Evolutionary conservation across 2,888 invertebrate species (phyloP).

Genomic region (Lordiphosa andalusiaca): DNA sequence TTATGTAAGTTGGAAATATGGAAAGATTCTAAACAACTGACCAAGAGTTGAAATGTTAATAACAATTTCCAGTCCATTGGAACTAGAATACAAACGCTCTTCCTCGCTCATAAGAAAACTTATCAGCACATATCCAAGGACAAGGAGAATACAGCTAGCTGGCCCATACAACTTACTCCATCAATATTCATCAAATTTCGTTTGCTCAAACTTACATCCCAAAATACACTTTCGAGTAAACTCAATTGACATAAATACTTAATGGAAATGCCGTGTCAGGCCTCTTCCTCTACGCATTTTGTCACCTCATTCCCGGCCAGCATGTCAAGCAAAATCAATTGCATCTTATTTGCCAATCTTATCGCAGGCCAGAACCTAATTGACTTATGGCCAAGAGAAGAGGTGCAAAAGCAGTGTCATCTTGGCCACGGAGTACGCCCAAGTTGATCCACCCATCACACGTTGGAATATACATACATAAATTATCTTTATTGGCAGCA

Average conservation of each 20-base stretch:
- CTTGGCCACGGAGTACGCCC: conserved; percentile 13
- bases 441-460: conserved; percentile 33
- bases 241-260: conserved; percentile 11
- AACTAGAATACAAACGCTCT: too few species aligned
- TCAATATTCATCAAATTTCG: background rate
- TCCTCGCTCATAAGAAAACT: too few species aligned
- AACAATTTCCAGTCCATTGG: too few species aligned
- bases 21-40: too few species aligned
- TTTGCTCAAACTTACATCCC: too few species aligned
- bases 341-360: conserved; percentile 52
- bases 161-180: background rate
- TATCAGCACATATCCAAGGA: too few species aligned
- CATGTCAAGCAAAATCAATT: conserved; percentile 46
- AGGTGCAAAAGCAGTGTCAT: conserved; percentile 13
- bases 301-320: too few species aligned
- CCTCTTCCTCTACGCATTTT: background rate
- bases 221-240: conserved; percentile 5
- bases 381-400: conserved; percentile 53
- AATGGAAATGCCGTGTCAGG: conserved; percentile 7
- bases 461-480: conserved; percentile 64
- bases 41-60: too few species aligned
- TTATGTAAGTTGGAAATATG: too few species aligned
- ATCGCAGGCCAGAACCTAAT: conserved; percentile 53
- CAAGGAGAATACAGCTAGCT: too few species aligned
- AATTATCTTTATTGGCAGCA: conserved; percentile 69